Evolutionary conservation across 2,113 vertebrate genomes (phyloP).

Genomic region (Esox niger): DNA sequence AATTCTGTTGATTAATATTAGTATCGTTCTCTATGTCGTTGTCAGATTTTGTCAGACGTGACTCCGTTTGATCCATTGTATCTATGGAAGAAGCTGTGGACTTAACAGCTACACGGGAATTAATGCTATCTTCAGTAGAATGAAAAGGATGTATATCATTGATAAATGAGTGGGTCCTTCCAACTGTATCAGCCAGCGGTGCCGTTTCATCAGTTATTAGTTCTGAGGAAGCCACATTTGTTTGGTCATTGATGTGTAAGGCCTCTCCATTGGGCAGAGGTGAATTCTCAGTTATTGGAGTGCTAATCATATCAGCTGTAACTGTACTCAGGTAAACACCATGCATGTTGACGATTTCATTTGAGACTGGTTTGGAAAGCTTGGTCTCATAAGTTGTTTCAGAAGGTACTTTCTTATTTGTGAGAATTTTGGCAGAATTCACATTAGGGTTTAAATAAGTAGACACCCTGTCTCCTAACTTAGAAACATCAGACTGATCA

Average conservation of each 20-base stretch:
- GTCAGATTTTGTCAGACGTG: background rate
- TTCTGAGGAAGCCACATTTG: slow-evolving; percentile 8
- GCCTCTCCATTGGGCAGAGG: background rate
- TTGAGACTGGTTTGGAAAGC: slow-evolving; percentile 14
- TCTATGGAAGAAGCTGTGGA: slow-evolving; percentile 1
- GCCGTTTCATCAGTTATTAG: slow-evolving; percentile 3
- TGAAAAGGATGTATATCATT: background rate
- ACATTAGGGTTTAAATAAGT: slow-evolving; percentile 5
- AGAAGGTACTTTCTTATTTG: slow-evolving; percentile 7
- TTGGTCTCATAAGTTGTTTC: slow-evolving; percentile 23
- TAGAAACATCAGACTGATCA: too few relatives aligned
- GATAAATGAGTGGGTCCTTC: background rate
- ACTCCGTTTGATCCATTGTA: slow-evolving; percentile 10
- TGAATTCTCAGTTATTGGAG: background rate
- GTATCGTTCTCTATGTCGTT: slow-evolving; percentile 11
- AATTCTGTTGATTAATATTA: slow-evolving; percentile 42
- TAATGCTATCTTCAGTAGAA: background rate
- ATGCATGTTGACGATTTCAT: background rate
- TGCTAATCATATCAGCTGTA: too few relatives aligned
- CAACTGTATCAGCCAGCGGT: slow-evolving; percentile 8
- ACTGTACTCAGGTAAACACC: slow-evolving; percentile 2
- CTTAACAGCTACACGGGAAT: slow-evolving; percentile 1
- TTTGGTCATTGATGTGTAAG: background rate
- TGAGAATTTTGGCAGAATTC: background rate
- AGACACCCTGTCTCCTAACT: background rate